Evolutionary conservation across 23 tunicate species (phyloP).

Genomic region (Ciona savignyi): DNA sequence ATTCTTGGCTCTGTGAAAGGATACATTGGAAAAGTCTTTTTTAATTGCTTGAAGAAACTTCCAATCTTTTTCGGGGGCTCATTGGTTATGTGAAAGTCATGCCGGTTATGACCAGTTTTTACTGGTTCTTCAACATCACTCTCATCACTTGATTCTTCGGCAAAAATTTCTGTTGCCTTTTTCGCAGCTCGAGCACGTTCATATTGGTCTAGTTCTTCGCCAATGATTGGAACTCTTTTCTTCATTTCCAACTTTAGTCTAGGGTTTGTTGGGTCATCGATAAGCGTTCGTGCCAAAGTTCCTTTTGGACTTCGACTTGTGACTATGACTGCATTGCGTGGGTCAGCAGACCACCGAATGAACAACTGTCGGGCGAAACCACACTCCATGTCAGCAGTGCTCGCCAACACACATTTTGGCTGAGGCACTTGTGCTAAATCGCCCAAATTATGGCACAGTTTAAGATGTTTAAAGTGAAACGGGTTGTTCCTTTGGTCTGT

Average conservation of each 20-base stretch:
- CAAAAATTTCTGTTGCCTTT: conserved; percentile 35
- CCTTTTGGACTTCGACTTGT: conserved; percentile 77
- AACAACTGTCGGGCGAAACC: conserved; percentile 92
- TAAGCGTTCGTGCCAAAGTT: conserved; percentile 63
- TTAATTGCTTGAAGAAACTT: conserved; percentile 87
- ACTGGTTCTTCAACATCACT: conserved; percentile 59
- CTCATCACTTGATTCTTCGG: conserved; percentile 85
- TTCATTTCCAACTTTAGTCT: conserved; percentile 42
- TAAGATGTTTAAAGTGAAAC: conserved; percentile 88
- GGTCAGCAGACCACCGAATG: conserved; percentile 75
- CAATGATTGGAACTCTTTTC: conserved; percentile 76
- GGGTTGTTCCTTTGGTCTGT: conserved; percentile 84
- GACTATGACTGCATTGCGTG: conserved; percentile 84
- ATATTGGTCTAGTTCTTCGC: conserved; percentile 81
- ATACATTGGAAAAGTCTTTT: conserved; percentile 72
- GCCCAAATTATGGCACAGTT: conserved; percentile 73
- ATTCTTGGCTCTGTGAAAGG: conserved; percentile 67
- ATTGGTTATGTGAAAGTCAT: conserved; percentile 40
- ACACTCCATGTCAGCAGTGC: conserved; percentile 80
- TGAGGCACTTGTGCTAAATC: conserved; percentile 80
- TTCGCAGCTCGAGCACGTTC: conserved; percentile 61
- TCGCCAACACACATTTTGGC: conserved; percentile 93
- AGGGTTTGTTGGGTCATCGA: conserved; percentile 57
- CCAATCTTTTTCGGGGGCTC: conserved; percentile 72
- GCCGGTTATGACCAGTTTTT: conserved; percentile 40